Evolutionary conservation across 2,113 vertebrate genomes (phyloP), one percentile per base, ranked within the genome.

Genomic region (Steatornis caripensis): DNA sequence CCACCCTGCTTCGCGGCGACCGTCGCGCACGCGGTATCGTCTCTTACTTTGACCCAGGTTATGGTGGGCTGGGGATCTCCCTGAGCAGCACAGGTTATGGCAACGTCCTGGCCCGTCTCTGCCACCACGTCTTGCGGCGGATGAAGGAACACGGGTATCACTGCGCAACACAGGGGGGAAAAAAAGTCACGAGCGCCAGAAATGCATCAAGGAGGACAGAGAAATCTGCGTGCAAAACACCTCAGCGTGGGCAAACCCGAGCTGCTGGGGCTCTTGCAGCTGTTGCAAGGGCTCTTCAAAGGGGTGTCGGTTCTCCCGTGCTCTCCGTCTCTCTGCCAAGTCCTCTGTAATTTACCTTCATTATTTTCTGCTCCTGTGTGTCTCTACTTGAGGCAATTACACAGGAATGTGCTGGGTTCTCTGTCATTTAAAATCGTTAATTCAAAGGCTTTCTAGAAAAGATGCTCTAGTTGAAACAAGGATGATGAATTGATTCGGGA

Each of bases 61-160:
- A 98, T 97, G 81, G 95, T 97, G 78, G 98, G 97, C 6, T 55
- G 95, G 4, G 98, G 98, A 39, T 98, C 97, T 15, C 98, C 98
- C 60, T 97, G 97, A 64, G 97, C 97, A 13, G 89, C 2, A 3
- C 98, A 98, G 53, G 76, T 66, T 3, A 98, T 97, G 20, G 94
- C 30, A 5, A 97, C 84, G 0, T 98, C 98, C 82, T 95, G 97
- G 51, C 98, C 98, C 0, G 97, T 97, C 92, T 98, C 97, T 78
- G 97, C 95, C 78, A 95, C 92, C 75, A 93, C 41, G 3, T 98
- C 98, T 27, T 96, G 92, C 0, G 97, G 98, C 2, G 96, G 92
- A 20, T 97, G 97, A 15, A 97, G 97, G 68, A 98, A 98, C 88
- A 98, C 95, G 0, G 98, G 98, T 43, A 97, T 96, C 89, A 98